phyloP scores from a whole-genome alignment of 2,888 invertebrate species.

The Opisthograptis luteolata region DNA sequence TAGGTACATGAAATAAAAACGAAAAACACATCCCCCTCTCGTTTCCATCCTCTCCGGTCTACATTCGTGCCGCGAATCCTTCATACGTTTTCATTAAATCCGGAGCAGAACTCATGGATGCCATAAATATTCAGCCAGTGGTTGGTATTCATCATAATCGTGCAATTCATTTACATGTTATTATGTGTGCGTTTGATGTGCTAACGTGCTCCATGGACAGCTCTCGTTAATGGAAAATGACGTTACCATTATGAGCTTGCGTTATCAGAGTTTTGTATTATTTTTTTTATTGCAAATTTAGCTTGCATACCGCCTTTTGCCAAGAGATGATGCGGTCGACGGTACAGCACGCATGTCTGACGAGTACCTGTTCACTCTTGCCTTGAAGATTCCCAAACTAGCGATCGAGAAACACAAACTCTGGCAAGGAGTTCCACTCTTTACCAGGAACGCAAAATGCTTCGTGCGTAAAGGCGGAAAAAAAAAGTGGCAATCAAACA shows the following conservation, averaged over 20 bases:
- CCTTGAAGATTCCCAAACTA: too few relatives aligned
- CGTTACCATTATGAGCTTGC: conserved; percentile 9
- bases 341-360: too few relatives aligned
- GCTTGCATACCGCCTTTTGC: too few relatives aligned
- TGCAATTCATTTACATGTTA: conserved; percentile 76
- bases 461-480: too few relatives aligned
- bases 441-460: too few relatives aligned
- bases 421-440: too few relatives aligned
- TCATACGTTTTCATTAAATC: conserved; percentile 48
- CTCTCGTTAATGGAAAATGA: conserved; percentile 23
- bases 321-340: too few relatives aligned
- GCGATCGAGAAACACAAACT: too few relatives aligned
- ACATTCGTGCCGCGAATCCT: conserved; percentile 34
- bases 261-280: background rate
- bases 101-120: conserved; percentile 53
- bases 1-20: conserved; percentile 14
- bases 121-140: conserved; percentile 71
- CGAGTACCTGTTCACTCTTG: too few relatives aligned
- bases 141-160: conserved; percentile 70
- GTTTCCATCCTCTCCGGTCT: conserved; percentile 16
- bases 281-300: background rate
- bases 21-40: conserved; percentile 16
- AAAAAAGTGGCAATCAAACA: too few relatives aligned
- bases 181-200: conserved; percentile 59
- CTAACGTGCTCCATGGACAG: conserved; percentile 42